Conservation (phyloP, 2,888 invertebrate species). For the Lasioglossum figueresi region DNA sequence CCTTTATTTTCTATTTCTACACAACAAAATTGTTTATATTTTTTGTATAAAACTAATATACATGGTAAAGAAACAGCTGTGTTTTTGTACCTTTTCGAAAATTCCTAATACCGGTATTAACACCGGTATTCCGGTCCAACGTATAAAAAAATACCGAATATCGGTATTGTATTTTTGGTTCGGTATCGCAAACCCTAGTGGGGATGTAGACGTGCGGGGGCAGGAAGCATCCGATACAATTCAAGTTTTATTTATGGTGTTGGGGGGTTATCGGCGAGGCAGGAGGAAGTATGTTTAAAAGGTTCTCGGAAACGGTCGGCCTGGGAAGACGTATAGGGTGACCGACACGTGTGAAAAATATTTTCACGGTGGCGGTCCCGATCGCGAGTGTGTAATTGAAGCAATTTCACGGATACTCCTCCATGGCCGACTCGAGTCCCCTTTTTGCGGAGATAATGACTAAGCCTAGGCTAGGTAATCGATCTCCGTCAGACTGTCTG, state of each 20-base stretch:
- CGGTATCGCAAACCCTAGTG: too few species aligned
- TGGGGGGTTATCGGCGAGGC: neutral
- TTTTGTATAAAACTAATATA: too few species aligned
- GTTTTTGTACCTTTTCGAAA: too few species aligned
- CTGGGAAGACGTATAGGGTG: neutral
- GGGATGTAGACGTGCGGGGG: neutral
- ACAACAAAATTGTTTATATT: too few species aligned
- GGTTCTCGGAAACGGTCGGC: neutral
- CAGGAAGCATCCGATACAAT: slow-evolving; percentile 5
- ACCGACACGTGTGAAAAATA: slow-evolving; percentile 20
- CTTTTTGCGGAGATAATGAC: slow-evolving; percentile 68
- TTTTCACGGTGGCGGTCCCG: slow-evolving; percentile 30
- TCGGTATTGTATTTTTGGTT: too few species aligned
- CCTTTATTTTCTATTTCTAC: too few species aligned
- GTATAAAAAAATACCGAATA: too few species aligned
- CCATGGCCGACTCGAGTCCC: slow-evolving; percentile 36
- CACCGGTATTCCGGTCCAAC: too few species aligned
- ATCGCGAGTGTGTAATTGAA: slow-evolving; percentile 57
- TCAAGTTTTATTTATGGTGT: slow-evolving; percentile 2
- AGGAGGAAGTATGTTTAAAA: neutral
- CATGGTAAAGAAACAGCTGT: too few species aligned
- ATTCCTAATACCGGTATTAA: too few species aligned
- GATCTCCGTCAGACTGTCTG: slow-evolving; percentile 72
- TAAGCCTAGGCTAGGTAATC: slow-evolving; percentile 70
- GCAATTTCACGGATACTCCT: slow-evolving; percentile 69